Evolutionary conservation across 2,888 invertebrate species (phyloP), one percentile per base, ranked within the genome.

Genomic region (Dioctria rufipes): DNA sequence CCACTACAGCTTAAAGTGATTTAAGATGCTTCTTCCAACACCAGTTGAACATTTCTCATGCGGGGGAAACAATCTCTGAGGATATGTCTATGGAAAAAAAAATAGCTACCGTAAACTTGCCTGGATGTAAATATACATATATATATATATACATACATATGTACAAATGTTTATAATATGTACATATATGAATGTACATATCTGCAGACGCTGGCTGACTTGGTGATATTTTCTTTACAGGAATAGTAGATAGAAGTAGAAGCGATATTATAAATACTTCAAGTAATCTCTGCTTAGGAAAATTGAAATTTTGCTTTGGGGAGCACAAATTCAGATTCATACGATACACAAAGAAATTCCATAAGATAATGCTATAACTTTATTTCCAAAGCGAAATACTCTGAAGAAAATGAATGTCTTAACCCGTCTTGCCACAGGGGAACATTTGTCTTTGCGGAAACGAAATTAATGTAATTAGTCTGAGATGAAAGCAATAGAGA

Each of bases 1-100:
- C n/a, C 5, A 40, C 11, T 37, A 11, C 73, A 60, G 54, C 60
- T 60, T 58, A 73, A 58, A 58, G 60, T 73, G 60, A 73, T 73
- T 73, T 73, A 73, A 51, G 73, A 42, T 8, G 25, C 58, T 73
- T 73, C 58, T 60, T 42, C 42, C 13, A 51, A 42, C 73, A 73
- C 73, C 73, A 73, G 73, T 73, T 73, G 73, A 73, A 39, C 73
- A 73, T 73, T 40, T 73, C 60, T 60, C 43, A 25, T 25, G 13
- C 4, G 42, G 60, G 11, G 58, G 42, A 40, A 73, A 54, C 73
- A 73, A 73, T 73, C 73, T 73, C 60, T n/a, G 42, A 25, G 58
- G 73, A 73, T 25, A 25, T 25, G 25, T 58, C 73, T 73, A 73
- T 73, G 43, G 60, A 60, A 51, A 51, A 73, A n/a, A 58, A 51